Evolutionary conservation across 2,797 vertebrate species (phyloP).

Genomic region (Myripristis jacobus): DNA sequence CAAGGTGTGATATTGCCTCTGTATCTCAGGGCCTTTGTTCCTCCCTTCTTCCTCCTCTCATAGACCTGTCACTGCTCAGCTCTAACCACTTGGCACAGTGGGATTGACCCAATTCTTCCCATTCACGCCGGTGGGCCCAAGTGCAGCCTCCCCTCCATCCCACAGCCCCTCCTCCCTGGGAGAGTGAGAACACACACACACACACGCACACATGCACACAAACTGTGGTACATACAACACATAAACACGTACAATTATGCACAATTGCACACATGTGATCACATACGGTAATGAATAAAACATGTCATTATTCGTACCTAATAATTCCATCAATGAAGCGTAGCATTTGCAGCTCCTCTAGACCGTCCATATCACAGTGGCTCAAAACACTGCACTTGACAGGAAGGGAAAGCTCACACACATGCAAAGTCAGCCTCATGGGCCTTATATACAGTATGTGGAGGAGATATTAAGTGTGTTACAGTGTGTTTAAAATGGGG

Average conservation of each 20-base stretch:
- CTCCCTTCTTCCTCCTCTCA: conserved; percentile 39
- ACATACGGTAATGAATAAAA: conserved; percentile 61
- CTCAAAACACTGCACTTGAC: conserved; percentile 18
- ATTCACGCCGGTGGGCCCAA: conserved; percentile 53
- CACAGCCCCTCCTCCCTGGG: conserved; percentile 9
- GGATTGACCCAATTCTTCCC: conserved; percentile 76
- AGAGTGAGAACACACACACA: conserved; percentile 17
- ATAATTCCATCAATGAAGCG: conserved; percentile 46
- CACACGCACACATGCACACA: conserved; percentile 21
- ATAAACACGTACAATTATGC: conserved; percentile 39
- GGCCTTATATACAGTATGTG: background rate
- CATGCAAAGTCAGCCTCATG: no score
- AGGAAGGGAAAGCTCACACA: conserved; percentile 20
- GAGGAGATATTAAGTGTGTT: no score
- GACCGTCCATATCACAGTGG: conserved; percentile 1
- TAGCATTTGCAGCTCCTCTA: conserved; percentile 18
- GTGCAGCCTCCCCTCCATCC: conserved; percentile 18
- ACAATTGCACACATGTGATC: conserved; percentile 24
- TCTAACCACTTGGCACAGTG: conserved; percentile 42
- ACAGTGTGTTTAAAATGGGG: no score
- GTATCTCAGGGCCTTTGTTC: conserved; percentile 52
- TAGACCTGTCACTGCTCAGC: conserved; percentile 59
- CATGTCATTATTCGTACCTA: conserved; percentile 44
- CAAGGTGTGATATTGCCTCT: conserved; percentile 25
- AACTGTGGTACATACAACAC: no score